Evolutionary conservation across 2,888 invertebrate genomes (phyloP).

Genomic region (Machimus atricapillus): DNA sequence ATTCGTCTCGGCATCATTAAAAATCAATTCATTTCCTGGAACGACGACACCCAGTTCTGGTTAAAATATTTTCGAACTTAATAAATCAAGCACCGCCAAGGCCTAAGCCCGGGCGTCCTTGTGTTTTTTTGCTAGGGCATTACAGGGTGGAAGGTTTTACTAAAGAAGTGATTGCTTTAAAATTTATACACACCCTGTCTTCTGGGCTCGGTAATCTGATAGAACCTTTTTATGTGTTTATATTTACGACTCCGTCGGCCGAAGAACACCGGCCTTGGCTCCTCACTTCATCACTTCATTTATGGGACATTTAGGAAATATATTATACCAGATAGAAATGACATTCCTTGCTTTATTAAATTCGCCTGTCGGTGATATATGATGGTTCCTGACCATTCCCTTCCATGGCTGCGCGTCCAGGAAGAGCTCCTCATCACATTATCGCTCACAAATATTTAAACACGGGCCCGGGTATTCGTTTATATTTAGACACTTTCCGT

Average conservation of each 20-base stretch:
- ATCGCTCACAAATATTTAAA: neutral
- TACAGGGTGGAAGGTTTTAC: neutral
- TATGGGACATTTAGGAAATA: neutral
- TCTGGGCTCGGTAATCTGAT: neutral
- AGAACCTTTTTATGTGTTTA: neutral
- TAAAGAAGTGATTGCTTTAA: neutral
- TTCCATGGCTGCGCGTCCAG: neutral
- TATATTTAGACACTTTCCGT: neutral
- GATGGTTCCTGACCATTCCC: neutral
- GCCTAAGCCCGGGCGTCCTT: neutral
- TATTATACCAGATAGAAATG: neutral
- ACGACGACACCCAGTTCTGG: neutral
- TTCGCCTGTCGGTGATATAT: constrained; percentile 12
- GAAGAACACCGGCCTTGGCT: neutral
- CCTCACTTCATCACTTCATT: neutral
- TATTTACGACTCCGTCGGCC: neutral
- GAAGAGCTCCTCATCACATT: neutral
- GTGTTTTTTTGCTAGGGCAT: neutral
- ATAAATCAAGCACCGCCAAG: neutral
- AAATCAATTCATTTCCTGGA: neutral
- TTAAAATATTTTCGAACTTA: neutral
- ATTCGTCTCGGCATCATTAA: neutral
- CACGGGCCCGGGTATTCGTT: neutral
- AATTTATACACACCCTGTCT: neutral
- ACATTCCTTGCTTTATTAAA: constrained; percentile 6